phyloP scores from a whole-genome alignment of 2,888 invertebrate species.

The Cerastis leucographa region DNA sequence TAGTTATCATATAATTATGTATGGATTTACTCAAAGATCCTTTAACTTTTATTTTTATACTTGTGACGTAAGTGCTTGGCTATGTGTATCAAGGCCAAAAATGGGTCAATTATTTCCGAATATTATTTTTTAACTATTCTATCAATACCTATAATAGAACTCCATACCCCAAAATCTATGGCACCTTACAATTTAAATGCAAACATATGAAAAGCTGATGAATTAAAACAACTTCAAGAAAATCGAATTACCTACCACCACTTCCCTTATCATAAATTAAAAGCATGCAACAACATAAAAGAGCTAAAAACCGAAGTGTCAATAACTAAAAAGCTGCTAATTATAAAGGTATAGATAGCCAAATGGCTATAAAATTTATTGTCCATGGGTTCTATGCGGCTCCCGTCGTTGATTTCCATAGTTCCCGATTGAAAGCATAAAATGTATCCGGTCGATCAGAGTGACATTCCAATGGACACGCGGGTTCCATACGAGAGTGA shows the following conservation, averaged over 20 bases:
- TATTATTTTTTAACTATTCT: background rate
- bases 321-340: constrained; percentile 65
- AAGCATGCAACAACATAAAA: constrained; percentile 33
- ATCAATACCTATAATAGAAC: background rate
- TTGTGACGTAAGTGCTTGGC: background rate
- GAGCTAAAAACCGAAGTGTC: constrained; percentile 50
- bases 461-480: constrained; percentile 61
- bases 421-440: constrained; percentile 62
- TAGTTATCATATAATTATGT: constrained; percentile 21
- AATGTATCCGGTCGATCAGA: constrained; percentile 65
- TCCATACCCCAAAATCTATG: background rate
- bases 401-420: constrained; percentile 62
- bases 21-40: constrained; percentile 4
- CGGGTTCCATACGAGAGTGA: constrained; percentile 46
- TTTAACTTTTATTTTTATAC: constrained; percentile 1
- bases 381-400: constrained; percentile 47
- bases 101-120: background rate
- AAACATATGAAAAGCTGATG: background rate
- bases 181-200: background rate
- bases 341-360: constrained; percentile 54
- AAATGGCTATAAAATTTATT: constrained; percentile 63
- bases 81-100: background rate
- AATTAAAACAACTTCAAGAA: background rate
- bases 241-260: background rate
- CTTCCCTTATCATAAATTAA: constrained; percentile 21